Conservation (phyloP, 2,113 vertebrate genomes). For the Cephalopterus ornatus region DNA sequence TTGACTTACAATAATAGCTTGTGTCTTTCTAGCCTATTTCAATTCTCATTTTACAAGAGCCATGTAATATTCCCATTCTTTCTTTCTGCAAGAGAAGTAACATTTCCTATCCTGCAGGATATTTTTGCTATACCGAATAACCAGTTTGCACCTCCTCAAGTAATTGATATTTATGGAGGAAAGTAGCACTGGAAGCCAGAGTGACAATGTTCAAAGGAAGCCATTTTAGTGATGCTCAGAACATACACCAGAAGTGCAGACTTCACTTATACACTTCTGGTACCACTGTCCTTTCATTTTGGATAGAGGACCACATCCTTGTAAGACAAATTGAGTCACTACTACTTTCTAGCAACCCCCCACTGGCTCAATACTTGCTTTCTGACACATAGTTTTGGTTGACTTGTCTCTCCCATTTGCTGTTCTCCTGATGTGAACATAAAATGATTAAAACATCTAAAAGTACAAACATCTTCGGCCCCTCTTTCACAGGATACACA, state of each 20-base stretch:
- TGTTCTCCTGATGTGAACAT: neutral
- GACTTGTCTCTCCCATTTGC: neutral
- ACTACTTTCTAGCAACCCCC: neutral
- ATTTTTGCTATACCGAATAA: neutral
- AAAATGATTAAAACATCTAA: neutral
- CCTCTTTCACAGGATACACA: neutral
- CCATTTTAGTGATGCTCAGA: neutral
- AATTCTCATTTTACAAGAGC: neutral
- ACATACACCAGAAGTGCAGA: neutral
- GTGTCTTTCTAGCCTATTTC: neutral
- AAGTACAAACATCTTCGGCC: neutral
- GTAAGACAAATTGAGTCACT: neutral
- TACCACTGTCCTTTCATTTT: neutral
- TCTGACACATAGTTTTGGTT: neutral
- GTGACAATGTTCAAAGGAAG: neutral
- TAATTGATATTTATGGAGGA: neutral
- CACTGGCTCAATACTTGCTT: neutral
- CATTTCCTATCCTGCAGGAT: neutral
- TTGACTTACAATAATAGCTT: neutral
- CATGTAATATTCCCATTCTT: constrained; percentile 13
- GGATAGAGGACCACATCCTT: neutral
- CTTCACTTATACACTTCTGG: neutral
- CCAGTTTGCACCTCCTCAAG: neutral
- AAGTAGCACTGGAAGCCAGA: neutral
- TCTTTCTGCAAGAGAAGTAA: constrained; percentile 2